A percentile compares a stretch with the other conserved stretches of the same genome.
Evolutionary conservation across 2,797 vertebrate species (phyloP).

Genomic region (Pyrocephalus nanus): DNA sequence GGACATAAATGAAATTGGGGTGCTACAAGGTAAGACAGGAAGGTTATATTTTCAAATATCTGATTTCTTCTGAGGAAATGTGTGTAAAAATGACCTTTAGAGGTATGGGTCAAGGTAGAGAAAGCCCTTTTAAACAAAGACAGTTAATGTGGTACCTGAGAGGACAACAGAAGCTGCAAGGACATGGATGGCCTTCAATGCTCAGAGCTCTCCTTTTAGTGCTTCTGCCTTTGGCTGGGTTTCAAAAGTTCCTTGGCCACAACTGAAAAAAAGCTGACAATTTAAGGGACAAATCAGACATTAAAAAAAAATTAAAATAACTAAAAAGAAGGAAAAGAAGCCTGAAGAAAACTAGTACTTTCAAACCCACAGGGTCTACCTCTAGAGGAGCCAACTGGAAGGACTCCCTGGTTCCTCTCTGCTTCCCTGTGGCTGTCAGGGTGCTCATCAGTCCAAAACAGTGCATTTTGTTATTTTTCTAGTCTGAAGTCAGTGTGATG

Average conservation of each 20-base stretch:
- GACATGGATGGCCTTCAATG: background rate
- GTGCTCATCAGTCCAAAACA: background rate
- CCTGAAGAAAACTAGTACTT: background rate
- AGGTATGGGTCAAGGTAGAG: background rate
- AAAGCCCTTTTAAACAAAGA: background rate
- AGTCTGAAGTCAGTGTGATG: background rate
- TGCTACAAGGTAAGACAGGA: background rate
- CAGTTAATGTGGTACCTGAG: background rate
- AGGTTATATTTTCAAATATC: background rate
- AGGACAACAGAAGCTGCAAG: background rate
- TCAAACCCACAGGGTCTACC: background rate
- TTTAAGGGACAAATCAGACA: background rate
- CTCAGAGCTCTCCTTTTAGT: background rate
- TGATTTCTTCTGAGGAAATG: background rate
- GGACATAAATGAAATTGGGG: background rate
- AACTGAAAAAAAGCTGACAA: constrained; percentile 1
- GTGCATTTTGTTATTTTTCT: background rate
- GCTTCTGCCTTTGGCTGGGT: background rate
- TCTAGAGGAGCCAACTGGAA: background rate
- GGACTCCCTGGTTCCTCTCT: background rate
- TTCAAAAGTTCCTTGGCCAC: constrained; percentile 23
- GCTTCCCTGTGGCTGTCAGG: background rate
- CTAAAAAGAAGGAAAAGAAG: background rate
- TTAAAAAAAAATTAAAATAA: background rate
- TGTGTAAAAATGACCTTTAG: background rate